Evolutionary conservation across 1,140 invertebrate genomes (phyloP).

Genomic region (Cephus cinctus): DNA sequence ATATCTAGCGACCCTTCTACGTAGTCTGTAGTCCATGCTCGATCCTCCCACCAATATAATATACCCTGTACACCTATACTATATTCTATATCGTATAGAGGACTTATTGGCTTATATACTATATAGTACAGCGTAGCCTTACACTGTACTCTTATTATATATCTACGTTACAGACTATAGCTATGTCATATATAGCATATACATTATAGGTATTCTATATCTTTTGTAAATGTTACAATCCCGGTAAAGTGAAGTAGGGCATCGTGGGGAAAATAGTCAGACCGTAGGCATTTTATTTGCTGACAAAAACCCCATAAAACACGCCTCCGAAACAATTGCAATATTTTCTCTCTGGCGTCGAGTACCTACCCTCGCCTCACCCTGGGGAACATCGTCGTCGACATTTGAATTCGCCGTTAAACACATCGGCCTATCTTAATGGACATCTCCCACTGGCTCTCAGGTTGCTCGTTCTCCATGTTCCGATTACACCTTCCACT

Average conservation of each 20-base stretch:
- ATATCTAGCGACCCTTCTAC: slow-evolving; percentile 13
- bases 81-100: too few species aligned
- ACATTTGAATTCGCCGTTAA: slow-evolving; percentile 36
- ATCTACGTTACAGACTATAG: too few species aligned
- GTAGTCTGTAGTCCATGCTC: not conserved
- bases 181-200: too few species aligned
- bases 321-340: slow-evolving; percentile 25
- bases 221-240: too few species aligned
- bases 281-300: slow-evolving; percentile 7
- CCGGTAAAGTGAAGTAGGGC: too few species aligned
- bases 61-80: not conserved
- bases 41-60: not conserved
- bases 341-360: slow-evolving; percentile 26
- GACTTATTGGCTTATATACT: too few species aligned
- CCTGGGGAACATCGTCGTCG: slow-evolving; percentile 15
- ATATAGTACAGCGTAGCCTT: too few species aligned
- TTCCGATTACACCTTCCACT: not conserved
- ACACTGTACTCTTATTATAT: too few species aligned
- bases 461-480: not conserved
- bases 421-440: slow-evolving; percentile 36
- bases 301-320: slow-evolving; percentile 25
- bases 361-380: not conserved
- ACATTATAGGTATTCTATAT: too few species aligned
- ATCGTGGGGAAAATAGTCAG: too few species aligned
- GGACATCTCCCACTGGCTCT: slow-evolving; percentile 27